Evolutionary conservation across 2,797 vertebrate genomes (phyloP), one percentile per base, ranked within the genome.

Genomic region (Hapalemur alaotrensis): DNA sequence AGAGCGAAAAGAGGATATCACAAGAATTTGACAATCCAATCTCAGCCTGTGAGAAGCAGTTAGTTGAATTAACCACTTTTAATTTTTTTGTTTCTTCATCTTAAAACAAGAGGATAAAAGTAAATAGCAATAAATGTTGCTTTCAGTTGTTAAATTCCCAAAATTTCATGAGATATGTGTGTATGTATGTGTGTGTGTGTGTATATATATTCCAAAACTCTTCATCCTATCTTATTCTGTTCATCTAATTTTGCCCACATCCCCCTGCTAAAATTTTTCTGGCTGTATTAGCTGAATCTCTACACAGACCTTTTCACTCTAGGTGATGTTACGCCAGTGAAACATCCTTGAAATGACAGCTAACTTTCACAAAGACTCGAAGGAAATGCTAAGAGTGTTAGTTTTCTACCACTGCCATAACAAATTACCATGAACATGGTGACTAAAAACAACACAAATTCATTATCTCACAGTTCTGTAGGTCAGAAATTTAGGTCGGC

Each of bases 11-110:
- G 13, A 78, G 7, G 22, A 67, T 11, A 80, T 23, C 22, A 65
- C 13, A 35, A 73, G 38, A 95, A 41, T 65, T 32, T 54, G 5
- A 35, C 25, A 70, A 18, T 17, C 25, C 11, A 43, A 4, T 73
- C 73, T 76, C 73, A 91, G 17, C 43, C 61, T 46, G 59, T 10
- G 32, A 95, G 38, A 91, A 59, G 43, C n/a, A 48, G 7, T 52
- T 84, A 2, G 14, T 18, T 91, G 32, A 14, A 96, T 18, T 82
- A 57, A 50, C 46, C 41, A 80, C 14, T 76, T 82, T 28, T 48
- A 41, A 54, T n/a, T 30, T 89, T 89, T 95, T 86, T 91, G 13
- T 50, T 96, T 93, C 65, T 90, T 93, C n/a, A 69, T 84, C 90
- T 89, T 81, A 81, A 95, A 96, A 86, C 38, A 92, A 75, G 17